Base-by-base conservation (phyloP, 2,888 invertebrate species). In the Drosophila vallismaia region DNA sequence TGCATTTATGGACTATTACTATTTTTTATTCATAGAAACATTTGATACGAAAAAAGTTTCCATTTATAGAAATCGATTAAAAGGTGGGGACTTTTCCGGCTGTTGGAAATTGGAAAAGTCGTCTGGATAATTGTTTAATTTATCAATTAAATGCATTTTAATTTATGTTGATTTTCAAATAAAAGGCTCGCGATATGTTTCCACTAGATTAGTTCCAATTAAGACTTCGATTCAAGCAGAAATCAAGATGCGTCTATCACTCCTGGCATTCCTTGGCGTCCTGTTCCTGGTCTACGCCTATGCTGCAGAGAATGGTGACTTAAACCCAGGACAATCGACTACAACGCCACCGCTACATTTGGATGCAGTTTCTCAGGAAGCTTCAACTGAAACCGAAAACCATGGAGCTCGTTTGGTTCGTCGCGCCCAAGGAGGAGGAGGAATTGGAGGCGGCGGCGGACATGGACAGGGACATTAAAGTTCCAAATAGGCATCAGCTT, bases 211-310 rank as follows among this genome's bases (percentile, higher is more conserved):
- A 42, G 40, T 42, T 42, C 8, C 40, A 19, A 4, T 42, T 9
- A 7, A 14, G 9, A 42, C 14, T 42, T 19, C 9, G 8, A n/a
- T 38, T 38, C n/a, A 12, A 38, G 38, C 38, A 40, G 40, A 40
- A 40, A 40, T 2, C 40, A 42, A 44, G 10, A 44, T 44, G 44
- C 44, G 44, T 24, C 44, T 44, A 44, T 9, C 44, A 44, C 2
- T 44, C 5, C 19, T 44, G 44, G 44, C 44, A 5, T 44, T 44
- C 24, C 9, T 44, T 24, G 44, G 44, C 5, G 44, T 44, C 44
- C 44, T 44, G 19, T 44, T 44, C 44, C 44, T 44, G 44, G 44
- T 6, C 24, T 24, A 44, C 6, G 44, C 44, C n/a, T 44, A 4
- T 10, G 44, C 44, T 5, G 14, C 24, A 10, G 44, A 44, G 44